Conservation (phyloP, 2,113 vertebrate genomes). For the Paradoxurus hermaphroditus region DNA sequence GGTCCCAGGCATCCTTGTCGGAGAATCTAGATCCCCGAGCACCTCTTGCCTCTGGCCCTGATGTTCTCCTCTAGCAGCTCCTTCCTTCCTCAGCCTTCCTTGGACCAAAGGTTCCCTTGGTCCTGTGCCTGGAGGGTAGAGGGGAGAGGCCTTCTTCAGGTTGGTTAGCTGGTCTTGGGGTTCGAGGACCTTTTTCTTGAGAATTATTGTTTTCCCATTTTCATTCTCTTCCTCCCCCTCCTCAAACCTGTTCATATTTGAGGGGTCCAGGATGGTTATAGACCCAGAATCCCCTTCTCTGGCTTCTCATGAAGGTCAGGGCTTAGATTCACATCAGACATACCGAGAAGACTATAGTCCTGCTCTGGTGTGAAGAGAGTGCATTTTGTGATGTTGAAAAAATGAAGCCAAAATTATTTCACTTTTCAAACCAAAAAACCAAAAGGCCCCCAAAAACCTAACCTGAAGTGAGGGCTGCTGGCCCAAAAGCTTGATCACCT, state of each 20-base stretch:
- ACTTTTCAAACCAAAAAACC: not conserved
- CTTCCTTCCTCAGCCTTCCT: not conserved
- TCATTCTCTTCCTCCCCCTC: too few species aligned
- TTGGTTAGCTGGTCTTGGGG: not conserved
- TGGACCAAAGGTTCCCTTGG: not conserved
- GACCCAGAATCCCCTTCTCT: not conserved
- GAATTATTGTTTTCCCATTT: not conserved
- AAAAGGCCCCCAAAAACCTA: too few species aligned
- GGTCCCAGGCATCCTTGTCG: not conserved
- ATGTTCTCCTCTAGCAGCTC: not conserved
- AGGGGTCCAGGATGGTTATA: not conserved
- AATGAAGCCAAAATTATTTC: not conserved
- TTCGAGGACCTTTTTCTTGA: too few species aligned
- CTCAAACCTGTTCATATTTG: not conserved
- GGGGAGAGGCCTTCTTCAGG: not conserved
- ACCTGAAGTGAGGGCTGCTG: not conserved
- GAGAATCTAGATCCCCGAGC: not conserved
- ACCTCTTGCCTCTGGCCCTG: not conserved
- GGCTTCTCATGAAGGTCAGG: not conserved
- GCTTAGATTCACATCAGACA: not conserved
- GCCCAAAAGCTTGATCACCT: not conserved
- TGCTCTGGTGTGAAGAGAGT: not conserved
- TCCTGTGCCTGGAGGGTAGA: not conserved
- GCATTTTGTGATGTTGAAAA: not conserved
- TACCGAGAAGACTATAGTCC: not conserved